phyloP scores from a whole-genome alignment of 2,888 invertebrate genomes.

The Piscicola geometra region DNA sequence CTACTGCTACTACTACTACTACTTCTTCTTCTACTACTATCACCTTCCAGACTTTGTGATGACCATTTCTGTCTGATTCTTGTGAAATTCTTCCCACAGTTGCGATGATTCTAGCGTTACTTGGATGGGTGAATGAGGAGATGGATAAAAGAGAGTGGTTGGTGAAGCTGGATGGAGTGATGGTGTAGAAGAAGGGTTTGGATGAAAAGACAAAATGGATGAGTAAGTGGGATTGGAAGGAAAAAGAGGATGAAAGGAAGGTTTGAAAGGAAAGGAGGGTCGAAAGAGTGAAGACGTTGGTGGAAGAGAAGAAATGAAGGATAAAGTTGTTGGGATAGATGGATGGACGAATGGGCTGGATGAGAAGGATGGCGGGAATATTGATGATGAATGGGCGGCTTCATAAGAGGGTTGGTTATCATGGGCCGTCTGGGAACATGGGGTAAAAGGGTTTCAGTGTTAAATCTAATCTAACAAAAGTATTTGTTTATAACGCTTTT shows the following conservation, averaged over 20 bases:
- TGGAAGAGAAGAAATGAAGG: neutral
- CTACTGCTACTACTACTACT: too few species aligned
- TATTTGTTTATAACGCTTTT: too few species aligned
- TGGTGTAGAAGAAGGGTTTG: neutral
- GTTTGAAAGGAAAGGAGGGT: neutral
- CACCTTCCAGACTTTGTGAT: slow-evolving; percentile 31
- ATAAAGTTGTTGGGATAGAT: neutral
- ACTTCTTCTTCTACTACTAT: too few species aligned
- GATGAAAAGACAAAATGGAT: neutral
- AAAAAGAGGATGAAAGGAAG: neutral
- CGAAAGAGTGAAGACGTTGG: neutral
- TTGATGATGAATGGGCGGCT: too few species aligned
- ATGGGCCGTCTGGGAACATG: too few species aligned
- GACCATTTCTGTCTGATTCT: slow-evolving; percentile 28
- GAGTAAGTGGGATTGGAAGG: neutral
- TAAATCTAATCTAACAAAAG: too few species aligned
- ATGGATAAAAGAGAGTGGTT: neutral
- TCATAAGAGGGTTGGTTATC: too few species aligned
- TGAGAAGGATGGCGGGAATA: neutral
- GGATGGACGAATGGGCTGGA: neutral
- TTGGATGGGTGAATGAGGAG: neutral
- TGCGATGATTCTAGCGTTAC: slow-evolving; percentile 1
- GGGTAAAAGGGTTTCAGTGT: too few species aligned
- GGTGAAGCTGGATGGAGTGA: neutral
- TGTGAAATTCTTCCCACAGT: slow-evolving; percentile 20